A percentile compares a stretch with the other conserved stretches of the same genome.
Conservation (phyloP, 1,140 invertebrate genomes). For the Zeugodacus cucurbitae region DNA sequence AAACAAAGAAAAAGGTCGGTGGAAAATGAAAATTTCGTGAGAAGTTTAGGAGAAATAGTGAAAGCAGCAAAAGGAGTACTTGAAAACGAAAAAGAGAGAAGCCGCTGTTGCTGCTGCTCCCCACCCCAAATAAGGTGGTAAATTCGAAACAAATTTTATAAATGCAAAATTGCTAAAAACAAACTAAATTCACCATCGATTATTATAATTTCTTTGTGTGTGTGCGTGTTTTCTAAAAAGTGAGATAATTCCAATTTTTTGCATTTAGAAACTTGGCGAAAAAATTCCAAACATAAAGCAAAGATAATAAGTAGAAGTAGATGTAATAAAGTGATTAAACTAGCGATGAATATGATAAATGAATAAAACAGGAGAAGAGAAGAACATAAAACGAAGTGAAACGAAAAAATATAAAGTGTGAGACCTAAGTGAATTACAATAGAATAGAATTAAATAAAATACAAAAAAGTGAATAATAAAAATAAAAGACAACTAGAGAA, state of each 20-base stretch:
- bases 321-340: conserved; percentile 40
- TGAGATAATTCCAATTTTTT: not conserved
- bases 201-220: not conserved
- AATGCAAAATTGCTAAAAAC: not conserved
- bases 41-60: conserved; percentile 23
- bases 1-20: conserved; percentile 27
- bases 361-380: conserved; percentile 20
- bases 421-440: conserved; percentile 16
- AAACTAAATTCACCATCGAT: not conserved
- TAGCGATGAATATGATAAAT: conserved; percentile 20
- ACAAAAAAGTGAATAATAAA: conserved; percentile 25
- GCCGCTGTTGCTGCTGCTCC: conserved; percentile 36
- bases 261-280: conserved; percentile 4
- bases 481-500: conserved; percentile 21
- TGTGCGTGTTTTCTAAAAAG: not conserved
- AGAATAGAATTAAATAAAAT: conserved; percentile 35
- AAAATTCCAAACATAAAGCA: not conserved
- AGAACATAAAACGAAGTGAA: conserved; percentile 24
- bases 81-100: conserved; percentile 11
- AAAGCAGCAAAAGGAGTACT: conserved; percentile 23
- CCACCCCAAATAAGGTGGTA: conserved; percentile 5
- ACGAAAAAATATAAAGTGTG: conserved; percentile 17
- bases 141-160: conserved; percentile 7
- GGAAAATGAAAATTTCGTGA: conserved; percentile 40
- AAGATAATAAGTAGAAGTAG: conserved; percentile 6